phyloP scores from a whole-genome alignment of 2,797 vertebrate genomes.

The Melanotaenia maccullochi region DNA sequence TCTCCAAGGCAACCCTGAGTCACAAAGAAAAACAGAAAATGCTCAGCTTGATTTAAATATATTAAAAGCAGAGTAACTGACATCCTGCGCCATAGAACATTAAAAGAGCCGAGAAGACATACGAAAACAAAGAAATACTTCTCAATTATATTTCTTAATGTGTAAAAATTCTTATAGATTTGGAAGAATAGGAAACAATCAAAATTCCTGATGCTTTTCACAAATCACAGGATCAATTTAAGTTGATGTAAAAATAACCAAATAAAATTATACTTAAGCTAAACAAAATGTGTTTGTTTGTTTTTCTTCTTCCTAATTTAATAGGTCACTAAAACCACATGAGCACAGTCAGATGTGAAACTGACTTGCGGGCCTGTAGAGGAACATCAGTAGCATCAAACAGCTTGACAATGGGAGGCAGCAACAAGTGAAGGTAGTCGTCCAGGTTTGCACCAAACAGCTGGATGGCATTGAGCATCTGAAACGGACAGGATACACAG shows the following conservation, averaged over 20 bases:
- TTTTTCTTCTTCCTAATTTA: background rate
- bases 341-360: slow-evolving; percentile 1
- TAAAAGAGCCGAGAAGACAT: slow-evolving; percentile 1
- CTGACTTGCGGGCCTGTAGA: slow-evolving; percentile 93
- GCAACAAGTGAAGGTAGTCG: slow-evolving; percentile 95
- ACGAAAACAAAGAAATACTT: slow-evolving; percentile 11
- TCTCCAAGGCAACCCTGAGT: slow-evolving; percentile 92
- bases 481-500: slow-evolving; percentile 35
- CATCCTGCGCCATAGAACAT: background rate
- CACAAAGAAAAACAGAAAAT: slow-evolving; percentile 48
- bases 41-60: slow-evolving; percentile 15
- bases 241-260: too few relatives aligned
- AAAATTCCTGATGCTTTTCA: background rate
- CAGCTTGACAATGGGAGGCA: slow-evolving; percentile 97
- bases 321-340: background rate
- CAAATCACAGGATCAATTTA: too few relatives aligned
- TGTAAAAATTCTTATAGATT: background rate
- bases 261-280: too few relatives aligned
- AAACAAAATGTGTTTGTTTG: too few relatives aligned
- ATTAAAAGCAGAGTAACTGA: slow-evolving; percentile 11
- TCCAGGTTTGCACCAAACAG: slow-evolving; percentile 98
- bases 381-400: slow-evolving; percentile 96
- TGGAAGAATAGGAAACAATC: background rate
- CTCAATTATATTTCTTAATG: slow-evolving; percentile 11
- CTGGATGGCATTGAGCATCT: slow-evolving; percentile 96